Conservation (phyloP, 2,113 vertebrate species). For the Paratilapia polleni region DNA sequence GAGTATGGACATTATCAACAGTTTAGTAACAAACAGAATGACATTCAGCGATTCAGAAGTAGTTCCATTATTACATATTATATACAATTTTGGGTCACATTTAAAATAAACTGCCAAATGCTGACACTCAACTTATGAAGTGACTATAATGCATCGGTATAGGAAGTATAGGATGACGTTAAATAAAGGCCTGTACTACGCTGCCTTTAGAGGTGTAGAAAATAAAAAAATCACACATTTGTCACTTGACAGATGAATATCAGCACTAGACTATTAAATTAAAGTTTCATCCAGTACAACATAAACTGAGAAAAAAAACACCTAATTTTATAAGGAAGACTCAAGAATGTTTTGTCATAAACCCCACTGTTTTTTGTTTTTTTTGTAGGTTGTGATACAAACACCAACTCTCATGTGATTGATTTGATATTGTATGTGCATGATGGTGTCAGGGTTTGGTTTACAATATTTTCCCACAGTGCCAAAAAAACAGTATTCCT, state of each 20-base stretch:
- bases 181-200: not conserved
- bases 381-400: not conserved
- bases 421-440: not conserved
- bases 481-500: not conserved
- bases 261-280: not conserved
- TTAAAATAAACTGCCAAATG: conserved; percentile 3
- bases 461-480: not conserved
- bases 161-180: not conserved
- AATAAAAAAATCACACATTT: not conserved
- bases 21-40: conserved; percentile 41
- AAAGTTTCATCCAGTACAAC: not conserved
- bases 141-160: not conserved
- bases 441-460: not conserved
- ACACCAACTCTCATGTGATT: not conserved
- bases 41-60: conserved; percentile 42
- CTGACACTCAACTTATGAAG: not conserved
- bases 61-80: conserved; percentile 27
- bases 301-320: conserved; percentile 4
- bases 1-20: conserved; percentile 36
- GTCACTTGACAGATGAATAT: not conserved
- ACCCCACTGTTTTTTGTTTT: not conserved
- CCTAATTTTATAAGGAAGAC: conserved; percentile 58
- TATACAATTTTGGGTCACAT: conserved; percentile 26
- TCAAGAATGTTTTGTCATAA: conserved; percentile 20
- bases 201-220: not conserved